These are phyloP conservation scores for Coccyzus lansbergi DNA, from an alignment of 2,797 vertebrate species.

Conservation along the genomic window DNA sequence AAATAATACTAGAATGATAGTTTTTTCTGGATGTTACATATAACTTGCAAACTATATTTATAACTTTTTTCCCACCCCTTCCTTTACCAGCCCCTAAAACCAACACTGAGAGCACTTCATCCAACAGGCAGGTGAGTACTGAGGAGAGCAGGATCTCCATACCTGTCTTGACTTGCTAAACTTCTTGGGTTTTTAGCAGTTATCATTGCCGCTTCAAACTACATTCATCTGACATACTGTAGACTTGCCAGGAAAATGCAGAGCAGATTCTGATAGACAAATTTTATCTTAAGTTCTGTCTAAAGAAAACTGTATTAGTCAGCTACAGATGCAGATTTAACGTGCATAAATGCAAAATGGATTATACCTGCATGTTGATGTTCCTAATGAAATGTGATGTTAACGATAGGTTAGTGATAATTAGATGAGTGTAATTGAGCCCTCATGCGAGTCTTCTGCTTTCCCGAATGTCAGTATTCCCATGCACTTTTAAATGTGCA, in stretches of 20 bases:
- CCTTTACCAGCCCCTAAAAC: conserved; percentile 69
- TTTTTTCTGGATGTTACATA: not conserved
- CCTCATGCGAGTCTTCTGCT: not conserved
- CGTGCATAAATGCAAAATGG: not conserved
- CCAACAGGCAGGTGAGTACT: conserved; percentile 87
- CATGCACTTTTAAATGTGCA: not conserved
- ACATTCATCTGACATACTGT: not conserved
- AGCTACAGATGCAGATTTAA: not conserved
- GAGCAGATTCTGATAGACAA: not conserved
- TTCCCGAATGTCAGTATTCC: not conserved
- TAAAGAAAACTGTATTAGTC: not conserved
- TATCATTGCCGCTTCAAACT: not conserved
- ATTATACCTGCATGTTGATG: not conserved
- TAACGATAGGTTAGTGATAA: not conserved
- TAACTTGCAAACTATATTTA: not conserved
- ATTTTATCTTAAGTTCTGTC: not conserved
- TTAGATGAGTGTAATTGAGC: not conserved
- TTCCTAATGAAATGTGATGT: not conserved
- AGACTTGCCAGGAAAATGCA: not conserved
- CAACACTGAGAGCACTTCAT: conserved; percentile 82
- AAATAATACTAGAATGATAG: not conserved
- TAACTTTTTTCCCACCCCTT: not conserved
- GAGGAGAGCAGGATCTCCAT: not conserved
- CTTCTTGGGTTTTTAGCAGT: not conserved
- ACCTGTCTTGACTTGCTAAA: not conserved